These are phyloP conservation scores for Listronotus bonariensis DNA, from an alignment of 1,140 invertebrate genomes.

Conservation along the genomic window DNA sequence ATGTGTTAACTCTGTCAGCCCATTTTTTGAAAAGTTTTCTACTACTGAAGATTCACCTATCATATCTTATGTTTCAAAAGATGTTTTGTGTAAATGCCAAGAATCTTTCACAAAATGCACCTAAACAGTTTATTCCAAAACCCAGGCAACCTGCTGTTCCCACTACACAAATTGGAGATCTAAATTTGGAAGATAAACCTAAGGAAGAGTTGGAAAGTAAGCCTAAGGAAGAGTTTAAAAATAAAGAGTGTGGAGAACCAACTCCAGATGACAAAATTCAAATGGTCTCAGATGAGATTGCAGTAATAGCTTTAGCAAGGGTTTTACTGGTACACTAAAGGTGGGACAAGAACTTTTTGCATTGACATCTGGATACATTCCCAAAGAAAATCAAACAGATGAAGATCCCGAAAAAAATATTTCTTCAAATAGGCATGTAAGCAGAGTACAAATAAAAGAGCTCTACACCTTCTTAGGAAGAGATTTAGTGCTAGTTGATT, in stretches of 20 bases:
- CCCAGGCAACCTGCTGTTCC: constrained; percentile 28
- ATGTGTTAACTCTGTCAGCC: constrained; percentile 42
- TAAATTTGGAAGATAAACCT: constrained; percentile 40
- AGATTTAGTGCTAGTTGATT: constrained; percentile 81
- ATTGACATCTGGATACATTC: constrained; percentile 75
- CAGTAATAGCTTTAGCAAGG: constrained; percentile 91
- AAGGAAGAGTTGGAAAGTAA: constrained; percentile 8
- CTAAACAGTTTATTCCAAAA: constrained; percentile 43
- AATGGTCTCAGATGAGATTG: constrained; percentile 60
- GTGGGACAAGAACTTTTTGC: constrained; percentile 82
- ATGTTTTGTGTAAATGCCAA: constrained; percentile 84
- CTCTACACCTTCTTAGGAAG: constrained; percentile 94
- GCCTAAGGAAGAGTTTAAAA: constrained; percentile 11
- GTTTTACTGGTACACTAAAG: constrained; percentile 84
- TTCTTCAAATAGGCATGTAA: constrained; percentile 56
- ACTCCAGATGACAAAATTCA: constrained; percentile 42
- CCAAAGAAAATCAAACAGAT: constrained; percentile 35
- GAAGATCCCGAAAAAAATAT: constrained; percentile 50
- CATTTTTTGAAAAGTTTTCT: constrained; percentile 70
- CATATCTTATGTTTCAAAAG: constrained; percentile 94
- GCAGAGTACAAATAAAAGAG: constrained; percentile 66
- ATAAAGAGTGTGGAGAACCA: constrained; percentile 3
- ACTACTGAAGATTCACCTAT: constrained; percentile 69
- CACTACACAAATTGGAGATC: constrained; percentile 16
- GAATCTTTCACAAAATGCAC: constrained; percentile 56